These are phyloP conservation scores for Phylloscopus whistleri DNA, from an alignment of 2,113 vertebrate species.

Conservation along the genomic window DNA sequence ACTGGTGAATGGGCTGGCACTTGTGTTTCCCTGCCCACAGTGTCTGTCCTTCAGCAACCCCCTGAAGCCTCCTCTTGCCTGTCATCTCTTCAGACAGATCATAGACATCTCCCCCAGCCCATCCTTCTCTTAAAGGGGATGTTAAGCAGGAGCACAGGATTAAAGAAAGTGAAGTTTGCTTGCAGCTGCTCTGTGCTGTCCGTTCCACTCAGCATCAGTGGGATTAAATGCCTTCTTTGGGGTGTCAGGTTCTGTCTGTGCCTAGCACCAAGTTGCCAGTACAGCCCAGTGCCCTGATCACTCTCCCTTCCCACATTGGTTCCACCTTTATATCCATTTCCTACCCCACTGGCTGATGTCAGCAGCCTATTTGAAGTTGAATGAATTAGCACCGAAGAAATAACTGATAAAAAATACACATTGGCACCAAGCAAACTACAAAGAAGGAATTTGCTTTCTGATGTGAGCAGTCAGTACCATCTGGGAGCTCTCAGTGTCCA, in stretches of 20 bases:
- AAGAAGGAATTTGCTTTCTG: not conserved
- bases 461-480: not conserved
- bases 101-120: not conserved
- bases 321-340: slow-evolving; percentile 42
- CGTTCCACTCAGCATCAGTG: slow-evolving; percentile 35
- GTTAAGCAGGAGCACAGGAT: slow-evolving; percentile 11
- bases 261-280: not conserved
- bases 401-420: slow-evolving; percentile 17
- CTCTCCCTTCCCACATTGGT: not conserved
- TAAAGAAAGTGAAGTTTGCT: slow-evolving; percentile 53
- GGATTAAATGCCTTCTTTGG: slow-evolving; percentile 28
- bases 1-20: not conserved
- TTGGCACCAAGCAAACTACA: slow-evolving; percentile 2
- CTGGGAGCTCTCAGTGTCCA: slow-evolving; percentile 16
- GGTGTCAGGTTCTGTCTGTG: slow-evolving; percentile 49
- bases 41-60: not conserved
- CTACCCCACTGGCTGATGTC: slow-evolving; percentile 22
- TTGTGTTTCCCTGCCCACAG: not conserved
- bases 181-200: slow-evolving; percentile 46
- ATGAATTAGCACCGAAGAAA: slow-evolving; percentile 42
- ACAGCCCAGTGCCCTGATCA: not conserved
- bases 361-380: slow-evolving; percentile 34
- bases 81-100: slow-evolving; percentile 27
- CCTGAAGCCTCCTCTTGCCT: not conserved
- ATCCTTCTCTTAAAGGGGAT: not conserved